Percentiles rank a stretch among this genome's conserved stretches.
Evolutionary conservation across 2,888 invertebrate species (phyloP).

Genomic region (Drosophila mayaguana): DNA sequence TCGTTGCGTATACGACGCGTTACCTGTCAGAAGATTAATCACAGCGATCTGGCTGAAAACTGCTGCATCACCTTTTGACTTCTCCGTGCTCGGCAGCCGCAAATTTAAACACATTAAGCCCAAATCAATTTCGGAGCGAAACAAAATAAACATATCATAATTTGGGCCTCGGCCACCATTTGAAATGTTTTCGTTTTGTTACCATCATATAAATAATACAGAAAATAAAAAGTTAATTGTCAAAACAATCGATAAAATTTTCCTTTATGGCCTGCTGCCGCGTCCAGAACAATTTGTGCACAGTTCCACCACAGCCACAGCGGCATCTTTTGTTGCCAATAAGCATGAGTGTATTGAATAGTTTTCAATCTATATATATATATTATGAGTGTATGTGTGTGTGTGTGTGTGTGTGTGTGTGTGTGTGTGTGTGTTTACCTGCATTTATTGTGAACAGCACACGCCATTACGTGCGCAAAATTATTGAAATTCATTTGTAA

Average conservation of each 20-base stretch:
- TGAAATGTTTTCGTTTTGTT: conserved; percentile 22
- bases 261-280: conserved; percentile 61
- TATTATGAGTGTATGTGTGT: not conserved
- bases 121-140: conserved; percentile 27
- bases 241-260: conserved; percentile 77
- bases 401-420: not conserved
- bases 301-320: conserved; percentile 39
- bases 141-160: conserved; percentile 29
- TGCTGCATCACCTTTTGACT: conserved; percentile 56
- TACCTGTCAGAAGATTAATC: conserved; percentile 62
- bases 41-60: conserved; percentile 40
- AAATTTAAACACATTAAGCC: conserved; percentile 28
- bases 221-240: conserved; percentile 69
- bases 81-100: not conserved
- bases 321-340: conserved; percentile 40
- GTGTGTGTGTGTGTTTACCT: not conserved
- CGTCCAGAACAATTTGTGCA: conserved; percentile 63
- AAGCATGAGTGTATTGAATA: conserved; percentile 18
- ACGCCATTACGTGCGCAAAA: conserved; percentile 30
- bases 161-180: not conserved
- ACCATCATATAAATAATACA: conserved; percentile 54
- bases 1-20: conserved; percentile 67
- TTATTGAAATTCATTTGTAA: conserved; percentile 35
- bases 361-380: not conserved
- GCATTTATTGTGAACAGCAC: not conserved